A percentile compares a stretch with the other conserved stretches of the same genome.
phyloP scores from a whole-genome alignment of 2,888 invertebrate species.

The Lagria hirta region DNA sequence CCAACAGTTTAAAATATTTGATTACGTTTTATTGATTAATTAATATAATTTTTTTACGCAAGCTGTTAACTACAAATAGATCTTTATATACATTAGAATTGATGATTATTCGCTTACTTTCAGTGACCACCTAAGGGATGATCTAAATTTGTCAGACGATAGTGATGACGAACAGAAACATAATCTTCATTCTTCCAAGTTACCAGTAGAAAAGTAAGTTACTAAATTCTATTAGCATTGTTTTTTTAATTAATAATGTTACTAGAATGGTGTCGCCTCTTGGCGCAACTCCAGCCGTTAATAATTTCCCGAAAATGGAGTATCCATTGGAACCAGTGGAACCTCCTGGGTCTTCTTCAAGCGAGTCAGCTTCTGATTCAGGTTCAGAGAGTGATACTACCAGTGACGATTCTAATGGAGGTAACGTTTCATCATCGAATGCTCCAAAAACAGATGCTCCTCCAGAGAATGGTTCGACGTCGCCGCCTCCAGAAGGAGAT shows the following conservation, averaged over 20 bases:
- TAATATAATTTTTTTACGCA: too few relatives aligned
- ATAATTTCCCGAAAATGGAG: constrained; percentile 23
- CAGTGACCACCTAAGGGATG: constrained; percentile 64
- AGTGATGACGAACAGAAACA: constrained; percentile 70
- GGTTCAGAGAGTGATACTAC: constrained; percentile 60
- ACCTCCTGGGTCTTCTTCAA: constrained; percentile 55
- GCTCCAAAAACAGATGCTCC: constrained; percentile 34
- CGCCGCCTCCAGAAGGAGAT: constrained; percentile 54
- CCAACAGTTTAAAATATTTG: too few relatives aligned
- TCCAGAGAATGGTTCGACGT: constrained; percentile 41
- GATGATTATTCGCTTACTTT: constrained; percentile 40
- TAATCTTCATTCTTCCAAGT: constrained; percentile 45
- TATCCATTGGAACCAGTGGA: constrained; percentile 12
- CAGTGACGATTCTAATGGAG: constrained; percentile 59
- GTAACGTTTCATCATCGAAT: constrained; percentile 39
- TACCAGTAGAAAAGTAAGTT: constrained; percentile 51
- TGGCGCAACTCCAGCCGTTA: constrained; percentile 57
- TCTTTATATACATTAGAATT: too few relatives aligned
- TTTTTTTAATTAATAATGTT: constrained; percentile 1
- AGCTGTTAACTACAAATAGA: too few relatives aligned
- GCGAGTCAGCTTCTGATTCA: constrained; percentile 65
- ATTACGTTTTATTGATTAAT: too few relatives aligned
- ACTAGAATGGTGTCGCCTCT: constrained; percentile 58
- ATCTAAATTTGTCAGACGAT: constrained; percentile 73
- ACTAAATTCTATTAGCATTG: constrained; percentile 2